These are phyloP conservation scores for Parelbella ahira DNA, from an alignment of 2,888 invertebrate species.

Conservation along the genomic window DNA sequence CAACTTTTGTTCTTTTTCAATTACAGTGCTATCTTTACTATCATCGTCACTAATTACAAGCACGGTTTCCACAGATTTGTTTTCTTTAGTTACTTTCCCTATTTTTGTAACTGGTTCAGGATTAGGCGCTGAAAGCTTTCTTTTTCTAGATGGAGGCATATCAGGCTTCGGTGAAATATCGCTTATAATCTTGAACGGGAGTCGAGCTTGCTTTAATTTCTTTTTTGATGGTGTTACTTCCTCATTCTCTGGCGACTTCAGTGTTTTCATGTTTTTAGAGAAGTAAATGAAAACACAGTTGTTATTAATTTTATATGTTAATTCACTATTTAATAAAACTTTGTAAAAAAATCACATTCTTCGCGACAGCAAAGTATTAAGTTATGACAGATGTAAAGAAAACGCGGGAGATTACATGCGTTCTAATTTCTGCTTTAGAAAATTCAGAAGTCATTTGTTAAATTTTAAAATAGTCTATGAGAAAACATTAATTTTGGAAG, in stretches of 20 bases:
- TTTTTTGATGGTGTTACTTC: slow-evolving; percentile 74
- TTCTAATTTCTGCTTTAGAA: too few species aligned
- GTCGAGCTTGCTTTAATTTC: slow-evolving; percentile 82
- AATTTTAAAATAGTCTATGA: too few species aligned
- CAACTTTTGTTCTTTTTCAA: slow-evolving; percentile 40
- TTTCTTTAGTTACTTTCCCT: slow-evolving; percentile 65
- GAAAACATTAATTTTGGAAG: too few species aligned
- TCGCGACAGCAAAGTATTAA: too few species aligned
- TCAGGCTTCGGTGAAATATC: slow-evolving; percentile 57
- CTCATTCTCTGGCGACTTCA: slow-evolving; percentile 53
- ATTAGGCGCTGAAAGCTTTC: slow-evolving; percentile 63
- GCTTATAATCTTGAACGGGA: slow-evolving; percentile 80
- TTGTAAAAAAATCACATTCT: slow-evolving; percentile 19
- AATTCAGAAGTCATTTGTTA: too few species aligned
- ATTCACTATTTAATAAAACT: not conserved
- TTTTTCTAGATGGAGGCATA: slow-evolving; percentile 56
- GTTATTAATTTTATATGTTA: not conserved
- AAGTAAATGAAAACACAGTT: not conserved
- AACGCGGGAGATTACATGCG: too few species aligned
- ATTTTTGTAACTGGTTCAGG: slow-evolving; percentile 57
- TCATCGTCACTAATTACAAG: slow-evolving; percentile 69
- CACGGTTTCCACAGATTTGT: slow-evolving; percentile 45
- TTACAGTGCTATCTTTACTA: slow-evolving; percentile 42
- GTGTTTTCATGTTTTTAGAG: slow-evolving; percentile 59
- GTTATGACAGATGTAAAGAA: too few species aligned